These are phyloP conservation scores for Aphidius ervi DNA, from an alignment of 1,140 invertebrate species.

Conservation along the genomic window DNA sequence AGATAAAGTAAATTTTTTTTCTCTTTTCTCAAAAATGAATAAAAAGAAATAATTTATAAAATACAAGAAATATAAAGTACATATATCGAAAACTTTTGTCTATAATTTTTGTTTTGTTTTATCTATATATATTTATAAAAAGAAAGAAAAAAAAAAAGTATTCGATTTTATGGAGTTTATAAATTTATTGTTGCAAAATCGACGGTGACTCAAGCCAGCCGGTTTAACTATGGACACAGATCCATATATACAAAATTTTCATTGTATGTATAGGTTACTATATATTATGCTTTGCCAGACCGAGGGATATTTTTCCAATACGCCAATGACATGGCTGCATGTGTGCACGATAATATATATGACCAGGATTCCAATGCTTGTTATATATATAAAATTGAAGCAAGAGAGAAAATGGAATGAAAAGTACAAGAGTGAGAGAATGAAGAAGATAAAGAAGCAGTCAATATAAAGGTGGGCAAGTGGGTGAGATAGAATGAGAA, in stretches of 20 bases:
- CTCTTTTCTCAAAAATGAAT: too few species aligned
- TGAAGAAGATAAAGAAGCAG: neutral
- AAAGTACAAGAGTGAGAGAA: neutral
- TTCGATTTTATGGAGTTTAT: conserved; percentile 31
- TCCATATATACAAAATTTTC: neutral
- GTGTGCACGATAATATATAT: neutral
- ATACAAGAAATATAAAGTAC: neutral
- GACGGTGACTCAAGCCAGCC: conserved; percentile 12
- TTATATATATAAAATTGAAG: neutral
- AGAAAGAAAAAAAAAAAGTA: too few species aligned
- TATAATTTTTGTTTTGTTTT: neutral
- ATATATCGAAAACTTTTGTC: neutral
- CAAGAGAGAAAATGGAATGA: neutral
- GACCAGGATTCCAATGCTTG: conserved; percentile 3
- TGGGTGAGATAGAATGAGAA: neutral
- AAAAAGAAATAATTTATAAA: too few species aligned
- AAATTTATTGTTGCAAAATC: conserved; percentile 30
- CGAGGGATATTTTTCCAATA: conserved; percentile 7
- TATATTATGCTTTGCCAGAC: neutral
- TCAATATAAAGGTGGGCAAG: neutral
- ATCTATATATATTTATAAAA: too few species aligned
- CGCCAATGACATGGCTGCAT: conserved; percentile 5
- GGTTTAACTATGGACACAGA: neutral
- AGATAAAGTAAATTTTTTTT: too few species aligned
- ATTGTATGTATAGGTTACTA: neutral